Evolutionary conservation across 2,113 vertebrate species (phyloP), one percentile per base, ranked within the genome.

Genomic region (Coturnix japonica): DNA sequence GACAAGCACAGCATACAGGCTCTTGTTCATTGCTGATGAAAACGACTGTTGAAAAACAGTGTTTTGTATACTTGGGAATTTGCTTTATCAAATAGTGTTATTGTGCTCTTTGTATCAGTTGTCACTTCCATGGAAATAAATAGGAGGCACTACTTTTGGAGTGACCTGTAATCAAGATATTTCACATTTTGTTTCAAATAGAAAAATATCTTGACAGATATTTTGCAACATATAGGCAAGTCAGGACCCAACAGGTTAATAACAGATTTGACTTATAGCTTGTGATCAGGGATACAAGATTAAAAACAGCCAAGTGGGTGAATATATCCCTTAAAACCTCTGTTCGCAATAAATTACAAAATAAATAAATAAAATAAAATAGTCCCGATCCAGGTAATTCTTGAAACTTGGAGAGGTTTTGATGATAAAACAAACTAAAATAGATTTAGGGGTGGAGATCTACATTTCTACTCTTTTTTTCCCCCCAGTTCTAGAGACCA

Each of bases 291-390:
- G 23, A 76, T 65, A 77, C 23, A 49, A 81, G 71, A 93, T 79
- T 85, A 89, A 81, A 91, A 92, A 16, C 78, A 94, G 89, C 0
- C 0, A 92, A 82, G 64, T 28, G 35, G 22, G 46, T 30, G 91
- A 80, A 85, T 76, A 66, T 76, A 85, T 90, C 90, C 41, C 61
- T 79, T 82, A 74, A 91, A 89, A 75, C n/a, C 84, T 94, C 86
- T 93, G 88, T 79, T 75, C 73, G 91, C 67, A 92, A 89, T 83
- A 84, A 93, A 89, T 44, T 60, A 84, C 39, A 44, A 17, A 44
- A 43, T 90, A 94, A 33, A 33, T 33, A n/a, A 28, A 22, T 11
- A 75, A n/a, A 28, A 22, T 11, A 75, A 46, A 72, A 87, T 13
- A 13, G 77, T 93, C 73, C 71, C 4, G 2, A 84, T 75, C 57